Percentiles rank a stretch among this genome's conserved stretches.
Conservation (phyloP, 2,888 invertebrate species). For the Taphrorychus bicolor region DNA sequence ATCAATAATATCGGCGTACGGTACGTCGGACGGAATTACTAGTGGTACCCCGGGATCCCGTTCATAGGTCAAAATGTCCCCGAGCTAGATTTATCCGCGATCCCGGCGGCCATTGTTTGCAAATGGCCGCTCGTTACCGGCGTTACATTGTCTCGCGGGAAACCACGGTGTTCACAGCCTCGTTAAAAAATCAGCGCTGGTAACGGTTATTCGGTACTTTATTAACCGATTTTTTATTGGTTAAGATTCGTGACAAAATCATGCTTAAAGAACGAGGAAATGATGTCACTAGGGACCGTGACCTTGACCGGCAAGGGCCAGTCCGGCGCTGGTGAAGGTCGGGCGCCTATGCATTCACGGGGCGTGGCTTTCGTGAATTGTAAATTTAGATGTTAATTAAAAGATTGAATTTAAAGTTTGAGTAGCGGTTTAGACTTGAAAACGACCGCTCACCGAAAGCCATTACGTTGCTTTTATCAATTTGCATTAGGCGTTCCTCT, state of each 20-base stretch:
- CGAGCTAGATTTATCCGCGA: conserved; percentile 53
- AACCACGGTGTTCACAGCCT: conserved; percentile 19
- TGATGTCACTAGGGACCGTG: not conserved
- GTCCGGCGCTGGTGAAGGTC: not conserved
- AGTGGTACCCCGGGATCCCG: conserved; percentile 46
- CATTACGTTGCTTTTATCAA: conserved; percentile 6
- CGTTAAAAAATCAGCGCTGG: conserved; percentile 30
- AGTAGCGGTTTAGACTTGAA: conserved; percentile 13
- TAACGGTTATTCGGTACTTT: conserved; percentile 30
- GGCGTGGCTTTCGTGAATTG: conserved; percentile 6
- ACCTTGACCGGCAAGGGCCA: not conserved
- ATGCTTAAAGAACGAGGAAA: not conserved
- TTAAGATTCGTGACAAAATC: not conserved
- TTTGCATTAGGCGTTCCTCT: conserved; percentile 15
- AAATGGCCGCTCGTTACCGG: conserved; percentile 58
- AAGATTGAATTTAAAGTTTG: conserved; percentile 19
- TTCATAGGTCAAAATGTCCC: conserved; percentile 52
- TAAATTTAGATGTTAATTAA: conserved; percentile 21
- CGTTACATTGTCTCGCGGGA: conserved; percentile 50
- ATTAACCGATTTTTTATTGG: conserved; percentile 17
- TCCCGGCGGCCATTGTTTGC: conserved; percentile 58
- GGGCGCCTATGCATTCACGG: not conserved
- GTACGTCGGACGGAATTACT: conserved; percentile 37
- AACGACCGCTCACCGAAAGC: conserved; percentile 2
- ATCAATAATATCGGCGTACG: conserved; percentile 27